Evolutionary conservation across 2,888 invertebrate species (phyloP).

Genomic region (Saturnia japonica): DNA sequence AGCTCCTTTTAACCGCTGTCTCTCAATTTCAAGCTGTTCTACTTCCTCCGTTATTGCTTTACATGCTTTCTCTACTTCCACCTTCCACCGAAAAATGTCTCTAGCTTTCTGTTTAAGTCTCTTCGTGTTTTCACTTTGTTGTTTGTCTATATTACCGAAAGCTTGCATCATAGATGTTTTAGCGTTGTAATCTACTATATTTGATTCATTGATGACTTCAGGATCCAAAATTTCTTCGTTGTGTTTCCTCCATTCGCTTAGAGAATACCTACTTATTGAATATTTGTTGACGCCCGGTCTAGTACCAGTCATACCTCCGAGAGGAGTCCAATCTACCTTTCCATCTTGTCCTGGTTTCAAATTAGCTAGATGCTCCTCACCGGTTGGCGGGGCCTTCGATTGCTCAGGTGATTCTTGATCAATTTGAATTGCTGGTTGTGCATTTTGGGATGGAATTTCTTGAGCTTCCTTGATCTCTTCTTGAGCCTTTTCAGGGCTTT

Average conservation of each 20-base stretch:
- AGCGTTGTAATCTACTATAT: slow-evolving; percentile 83
- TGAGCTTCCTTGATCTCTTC: slow-evolving; percentile 42
- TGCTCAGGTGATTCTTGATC: slow-evolving; percentile 23
- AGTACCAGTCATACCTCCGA: slow-evolving; percentile 86
- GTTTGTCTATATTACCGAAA: slow-evolving; percentile 84
- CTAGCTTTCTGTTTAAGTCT: slow-evolving; percentile 84
- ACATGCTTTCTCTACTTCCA: slow-evolving; percentile 86
- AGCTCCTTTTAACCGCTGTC: slow-evolving; percentile 86
- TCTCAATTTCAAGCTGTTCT: slow-evolving; percentile 84
- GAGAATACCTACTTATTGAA: slow-evolving; percentile 87
- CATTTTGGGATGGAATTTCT: slow-evolving; percentile 26
- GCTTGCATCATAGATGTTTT: slow-evolving; percentile 85
- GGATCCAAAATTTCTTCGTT: slow-evolving; percentile 79
- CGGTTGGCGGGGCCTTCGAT: slow-evolving; percentile 32
- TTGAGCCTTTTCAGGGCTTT: slow-evolving; percentile 43
- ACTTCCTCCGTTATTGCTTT: slow-evolving; percentile 87
- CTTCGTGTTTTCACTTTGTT: slow-evolving; percentile 85
- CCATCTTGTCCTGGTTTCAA: slow-evolving; percentile 86
- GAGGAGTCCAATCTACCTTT: slow-evolving; percentile 87
- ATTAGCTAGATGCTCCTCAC: slow-evolving; percentile 54
- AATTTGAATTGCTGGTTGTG: slow-evolving; percentile 17
- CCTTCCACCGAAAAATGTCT: slow-evolving; percentile 88
- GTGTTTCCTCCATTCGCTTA: slow-evolving; percentile 87
- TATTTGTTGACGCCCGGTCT: slow-evolving; percentile 89
- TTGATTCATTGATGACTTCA: slow-evolving; percentile 77